Conservation (phyloP, 2,797 vertebrate species). For the Bradypodion pumilum region DNA sequence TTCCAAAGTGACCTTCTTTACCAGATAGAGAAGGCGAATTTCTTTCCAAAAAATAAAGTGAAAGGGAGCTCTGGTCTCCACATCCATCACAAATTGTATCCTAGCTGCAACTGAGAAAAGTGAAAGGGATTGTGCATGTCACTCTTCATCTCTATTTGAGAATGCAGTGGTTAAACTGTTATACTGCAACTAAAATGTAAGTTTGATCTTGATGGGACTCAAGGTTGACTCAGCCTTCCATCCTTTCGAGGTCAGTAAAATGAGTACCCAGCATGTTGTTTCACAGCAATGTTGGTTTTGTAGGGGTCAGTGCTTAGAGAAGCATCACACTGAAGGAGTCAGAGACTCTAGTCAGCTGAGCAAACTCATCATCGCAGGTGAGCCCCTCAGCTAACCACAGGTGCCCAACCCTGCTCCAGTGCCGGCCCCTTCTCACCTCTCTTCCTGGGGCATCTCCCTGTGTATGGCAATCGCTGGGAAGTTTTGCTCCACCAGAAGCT, state of each 20-base stretch:
- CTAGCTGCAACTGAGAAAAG: not conserved
- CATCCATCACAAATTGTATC: not conserved
- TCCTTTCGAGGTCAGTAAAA: too few relatives aligned
- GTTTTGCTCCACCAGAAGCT: slow-evolving; percentile 81
- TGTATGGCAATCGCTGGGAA: slow-evolving; percentile 81
- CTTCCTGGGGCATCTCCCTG: slow-evolving; percentile 80
- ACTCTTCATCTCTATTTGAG: not conserved
- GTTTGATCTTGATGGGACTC: too few relatives aligned
- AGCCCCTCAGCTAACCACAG: not conserved
- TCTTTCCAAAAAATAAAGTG: not conserved
- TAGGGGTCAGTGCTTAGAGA: slow-evolving; percentile 2
- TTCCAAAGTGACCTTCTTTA: not conserved
- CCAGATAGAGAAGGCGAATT: too few relatives aligned
- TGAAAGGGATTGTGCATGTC: not conserved
- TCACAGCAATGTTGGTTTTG: not conserved
- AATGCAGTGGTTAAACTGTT: too few relatives aligned
- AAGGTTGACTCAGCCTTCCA: too few relatives aligned
- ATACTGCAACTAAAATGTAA: too few relatives aligned
- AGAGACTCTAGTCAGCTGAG: not conserved
- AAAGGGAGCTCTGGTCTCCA: not conserved
- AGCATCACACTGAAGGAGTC: not conserved
- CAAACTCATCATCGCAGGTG: not conserved
- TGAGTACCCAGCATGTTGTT: too few relatives aligned
- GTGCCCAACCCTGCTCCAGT: not conserved
- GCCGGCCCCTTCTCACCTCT: slow-evolving; percentile 61